These are phyloP conservation scores for Tokudaia tokunoshimensis DNA, from an alignment of 2,797 vertebrate species.

Conservation along the genomic window DNA sequence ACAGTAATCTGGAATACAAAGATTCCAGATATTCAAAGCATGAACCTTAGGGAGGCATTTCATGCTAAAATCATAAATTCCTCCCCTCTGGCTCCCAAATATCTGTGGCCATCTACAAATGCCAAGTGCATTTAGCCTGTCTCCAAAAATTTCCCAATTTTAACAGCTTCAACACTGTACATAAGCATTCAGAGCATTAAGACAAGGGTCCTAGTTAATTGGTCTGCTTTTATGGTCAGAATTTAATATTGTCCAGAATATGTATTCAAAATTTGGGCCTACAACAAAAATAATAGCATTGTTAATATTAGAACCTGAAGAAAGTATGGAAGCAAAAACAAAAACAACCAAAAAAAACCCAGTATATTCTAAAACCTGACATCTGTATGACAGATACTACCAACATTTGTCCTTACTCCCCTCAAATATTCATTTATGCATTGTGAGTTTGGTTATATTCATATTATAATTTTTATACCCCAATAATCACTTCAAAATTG, in stretches of 20 bases:
- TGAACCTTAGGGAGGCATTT: too few relatives aligned
- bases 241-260: neutral
- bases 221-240: neutral
- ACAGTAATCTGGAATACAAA: neutral
- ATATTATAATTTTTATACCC: neutral
- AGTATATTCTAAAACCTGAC: neutral
- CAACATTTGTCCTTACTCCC: too few relatives aligned
- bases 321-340: neutral
- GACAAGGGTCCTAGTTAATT: neutral
- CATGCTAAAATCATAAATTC: neutral
- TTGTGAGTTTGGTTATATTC: too few relatives aligned
- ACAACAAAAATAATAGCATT: neutral
- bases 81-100: neutral
- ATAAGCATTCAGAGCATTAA: neutral
- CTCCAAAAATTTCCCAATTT: neutral
- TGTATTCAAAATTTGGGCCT: accelerated
- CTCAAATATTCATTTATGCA: accelerated
- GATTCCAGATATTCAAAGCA: neutral
- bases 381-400: accelerated
- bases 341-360: too few relatives aligned
- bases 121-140: neutral
- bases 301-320: neutral
- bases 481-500: neutral
- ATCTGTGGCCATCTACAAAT: neutral
- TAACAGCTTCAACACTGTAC: neutral